These are phyloP conservation scores for Pollenia griseotomentosa DNA, from an alignment of 2,888 invertebrate genomes.

Conservation along the genomic window DNA sequence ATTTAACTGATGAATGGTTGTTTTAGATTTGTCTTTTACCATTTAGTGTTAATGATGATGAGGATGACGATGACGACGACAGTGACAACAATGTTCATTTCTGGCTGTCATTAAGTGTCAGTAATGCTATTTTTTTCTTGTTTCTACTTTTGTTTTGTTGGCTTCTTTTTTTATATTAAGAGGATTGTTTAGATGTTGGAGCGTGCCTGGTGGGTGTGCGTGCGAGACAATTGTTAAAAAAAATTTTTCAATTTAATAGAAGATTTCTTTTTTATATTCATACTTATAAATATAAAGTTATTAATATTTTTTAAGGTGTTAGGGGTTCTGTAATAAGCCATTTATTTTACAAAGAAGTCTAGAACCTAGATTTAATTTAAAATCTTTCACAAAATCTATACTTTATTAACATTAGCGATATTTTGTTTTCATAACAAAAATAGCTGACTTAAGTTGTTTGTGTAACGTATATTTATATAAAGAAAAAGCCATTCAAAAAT, in stretches of 20 bases:
- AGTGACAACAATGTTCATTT: constrained; percentile 59
- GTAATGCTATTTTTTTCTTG: constrained; percentile 46
- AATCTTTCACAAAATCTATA: too few species aligned
- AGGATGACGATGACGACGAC: constrained; percentile 28
- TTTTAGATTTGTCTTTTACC: constrained; percentile 48
- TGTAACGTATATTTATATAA: too few species aligned
- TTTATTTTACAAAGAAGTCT: too few species aligned
- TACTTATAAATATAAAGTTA: constrained; percentile 11
- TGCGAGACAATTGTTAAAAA: neutral
- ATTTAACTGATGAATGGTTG: constrained; percentile 63
- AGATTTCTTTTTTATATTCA: neutral
- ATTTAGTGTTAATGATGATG: constrained; percentile 51
- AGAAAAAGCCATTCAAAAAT: too few species aligned
- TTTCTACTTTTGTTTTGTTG: constrained; percentile 8
- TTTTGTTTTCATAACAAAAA: too few species aligned
- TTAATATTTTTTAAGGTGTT: neutral
- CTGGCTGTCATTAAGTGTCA: constrained; percentile 57
- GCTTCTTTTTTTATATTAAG: neutral
- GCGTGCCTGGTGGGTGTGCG: neutral
- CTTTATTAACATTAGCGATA: too few species aligned
- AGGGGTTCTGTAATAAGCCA: neutral
- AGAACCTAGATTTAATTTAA: too few species aligned
- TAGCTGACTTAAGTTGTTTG: too few species aligned
- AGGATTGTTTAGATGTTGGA: neutral
- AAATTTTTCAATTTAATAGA: neutral